These are phyloP conservation scores for Syrista parreyssii DNA, from an alignment of 2,888 invertebrate species.

Conservation along the genomic window DNA sequence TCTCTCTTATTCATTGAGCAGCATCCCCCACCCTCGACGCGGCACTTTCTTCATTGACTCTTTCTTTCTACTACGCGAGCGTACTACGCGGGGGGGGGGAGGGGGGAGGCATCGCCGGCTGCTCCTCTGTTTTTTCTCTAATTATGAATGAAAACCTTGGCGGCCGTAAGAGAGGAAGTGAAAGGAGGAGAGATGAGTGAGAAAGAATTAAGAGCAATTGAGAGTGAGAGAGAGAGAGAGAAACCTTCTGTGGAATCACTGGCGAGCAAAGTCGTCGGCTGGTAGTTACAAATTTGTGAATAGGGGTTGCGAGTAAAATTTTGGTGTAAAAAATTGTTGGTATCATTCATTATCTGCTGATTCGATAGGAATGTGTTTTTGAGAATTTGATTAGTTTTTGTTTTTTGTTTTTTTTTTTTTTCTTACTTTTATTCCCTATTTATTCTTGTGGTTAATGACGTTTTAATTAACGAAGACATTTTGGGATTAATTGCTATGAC, in stretches of 20 bases:
- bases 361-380: too few species aligned
- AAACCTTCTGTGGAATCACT: constrained; percentile 19
- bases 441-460: not conserved
- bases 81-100: constrained; percentile 42
- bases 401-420: not conserved
- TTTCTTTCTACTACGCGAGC: constrained; percentile 65
- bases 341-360: too few species aligned
- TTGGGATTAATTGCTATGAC: not conserved
- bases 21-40: constrained; percentile 35
- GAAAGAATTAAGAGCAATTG: constrained; percentile 6
- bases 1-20: constrained; percentile 64
- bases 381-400: too few species aligned
- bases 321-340: not conserved
- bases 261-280: not conserved
- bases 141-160: constrained; percentile 64
- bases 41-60: constrained; percentile 66
- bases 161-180: not conserved
- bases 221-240: constrained; percentile 9
- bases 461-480: not conserved
- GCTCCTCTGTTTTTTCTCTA: constrained; percentile 62
- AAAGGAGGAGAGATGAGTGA: constrained; percentile 11
- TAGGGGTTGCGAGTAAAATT: not conserved
- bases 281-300: not conserved
- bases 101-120: constrained; percentile 17
- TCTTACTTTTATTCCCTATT: not conserved